A percentile compares a stretch with the other conserved stretches of the same genome.
Conservation (phyloP, 92 coral and sea anemone species). For the Siderastrea radians region DNA sequence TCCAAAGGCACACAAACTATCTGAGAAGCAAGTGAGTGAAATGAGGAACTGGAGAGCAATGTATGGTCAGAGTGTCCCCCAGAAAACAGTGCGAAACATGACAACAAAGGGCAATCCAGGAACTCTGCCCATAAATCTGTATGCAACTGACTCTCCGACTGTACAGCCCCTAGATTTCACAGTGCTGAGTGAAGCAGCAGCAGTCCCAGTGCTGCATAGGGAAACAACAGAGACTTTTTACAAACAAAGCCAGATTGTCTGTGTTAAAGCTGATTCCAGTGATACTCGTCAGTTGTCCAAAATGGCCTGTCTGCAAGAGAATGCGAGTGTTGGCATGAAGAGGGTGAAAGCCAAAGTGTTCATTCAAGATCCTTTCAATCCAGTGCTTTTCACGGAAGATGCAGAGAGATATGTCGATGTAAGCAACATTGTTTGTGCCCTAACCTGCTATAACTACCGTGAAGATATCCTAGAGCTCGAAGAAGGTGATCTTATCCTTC, state of each 20-base stretch:
- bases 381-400: slow-evolving; percentile 70
- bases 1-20: slow-evolving; percentile 57
- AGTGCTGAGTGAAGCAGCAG: slow-evolving; percentile 71
- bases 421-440: slow-evolving; percentile 75
- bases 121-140: slow-evolving; percentile 76
- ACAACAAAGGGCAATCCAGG: slow-evolving; percentile 75
- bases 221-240: slow-evolving; percentile 51
- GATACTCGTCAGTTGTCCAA: slow-evolving; percentile 56
- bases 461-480: slow-evolving; percentile 68
- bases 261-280: slow-evolving; percentile 60
- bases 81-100: slow-evolving; percentile 76
- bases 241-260: slow-evolving; percentile 62
- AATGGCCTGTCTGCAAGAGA: slow-evolving; percentile 66
- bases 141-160: slow-evolving; percentile 68
- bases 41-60: slow-evolving; percentile 63
- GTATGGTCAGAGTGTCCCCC: slow-evolving; percentile 10
- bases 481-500: slow-evolving; percentile 69
- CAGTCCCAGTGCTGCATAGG: slow-evolving; percentile 55
- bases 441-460: slow-evolving; percentile 62
- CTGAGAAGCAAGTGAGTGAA: slow-evolving; percentile 60
- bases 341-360: slow-evolving; percentile 54
- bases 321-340: slow-evolving; percentile 62
- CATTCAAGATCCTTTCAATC: slow-evolving; percentile 77
- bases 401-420: slow-evolving; percentile 71
- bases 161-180: slow-evolving; percentile 64